phyloP scores from a whole-genome alignment of 64 coral and sea anemone genomes.

The Dendrophyllia cribrosa region DNA sequence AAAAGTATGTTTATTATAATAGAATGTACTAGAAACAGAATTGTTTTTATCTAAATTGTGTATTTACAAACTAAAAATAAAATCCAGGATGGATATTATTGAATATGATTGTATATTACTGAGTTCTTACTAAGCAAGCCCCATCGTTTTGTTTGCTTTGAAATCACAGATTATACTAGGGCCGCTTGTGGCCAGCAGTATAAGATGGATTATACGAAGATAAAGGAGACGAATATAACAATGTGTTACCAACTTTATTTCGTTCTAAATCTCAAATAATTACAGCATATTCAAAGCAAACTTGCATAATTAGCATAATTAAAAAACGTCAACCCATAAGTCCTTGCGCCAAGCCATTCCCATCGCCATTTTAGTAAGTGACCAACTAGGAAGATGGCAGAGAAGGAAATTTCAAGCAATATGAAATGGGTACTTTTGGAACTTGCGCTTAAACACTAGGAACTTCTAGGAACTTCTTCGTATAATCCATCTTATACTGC shows the following conservation, averaged over 20 bases:
- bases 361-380: slow-evolving; percentile 30
- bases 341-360: neutral
- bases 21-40: too few species aligned
- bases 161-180: slow-evolving; percentile 73
- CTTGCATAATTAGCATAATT: slow-evolving; percentile 17
- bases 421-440: neutral
- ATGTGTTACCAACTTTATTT: slow-evolving; percentile 31
- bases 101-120: too few species aligned
- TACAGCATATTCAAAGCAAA: slow-evolving; percentile 23
- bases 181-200: slow-evolving; percentile 62
- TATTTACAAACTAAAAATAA: too few species aligned
- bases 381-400: slow-evolving; percentile 9
- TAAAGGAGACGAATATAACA: too few species aligned
- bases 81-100: too few species aligned
- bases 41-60: too few species aligned
- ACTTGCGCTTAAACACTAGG: neutral
- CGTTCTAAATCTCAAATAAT: neutral
- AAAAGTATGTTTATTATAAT: too few species aligned
- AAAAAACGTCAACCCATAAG: neutral
- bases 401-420: slow-evolving; percentile 7
- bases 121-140: too few species aligned
- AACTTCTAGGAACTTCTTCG: slow-evolving; percentile 54
- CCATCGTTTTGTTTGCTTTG: too few species aligned
- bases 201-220: slow-evolving; percentile 57
- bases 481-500: slow-evolving; percentile 62